A percentile compares a stretch with the other conserved stretches of the same genome.
Conservation (phyloP, 2,113 vertebrate genomes). For the Empidonax alnorum region DNA sequence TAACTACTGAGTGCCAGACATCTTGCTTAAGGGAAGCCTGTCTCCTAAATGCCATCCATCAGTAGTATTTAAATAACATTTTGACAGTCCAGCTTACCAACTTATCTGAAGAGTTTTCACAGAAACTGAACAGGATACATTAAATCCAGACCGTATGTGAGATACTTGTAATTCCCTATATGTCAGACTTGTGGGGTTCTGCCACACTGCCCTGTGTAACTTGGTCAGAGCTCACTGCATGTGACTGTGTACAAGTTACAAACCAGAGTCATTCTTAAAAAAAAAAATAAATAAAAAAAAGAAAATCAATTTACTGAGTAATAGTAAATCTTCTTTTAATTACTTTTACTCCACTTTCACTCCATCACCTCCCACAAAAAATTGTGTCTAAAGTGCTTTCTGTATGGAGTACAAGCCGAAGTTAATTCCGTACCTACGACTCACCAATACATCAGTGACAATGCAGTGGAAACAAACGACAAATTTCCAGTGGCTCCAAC, state of each 20-base stretch:
- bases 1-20: background rate
- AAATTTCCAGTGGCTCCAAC: background rate
- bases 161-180: background rate
- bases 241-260: accelerated
- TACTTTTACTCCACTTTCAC: background rate
- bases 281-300: background rate
- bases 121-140: background rate
- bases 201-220: background rate
- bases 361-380: background rate
- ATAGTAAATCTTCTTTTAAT: background rate
- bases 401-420: background rate
- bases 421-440: background rate
- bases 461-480: background rate
- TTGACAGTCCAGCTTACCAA: background rate
- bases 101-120: background rate
- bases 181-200: background rate
- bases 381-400: background rate
- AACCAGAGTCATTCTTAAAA: background rate
- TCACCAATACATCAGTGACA: background rate
- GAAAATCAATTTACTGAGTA: background rate
- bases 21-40: background rate
- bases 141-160: background rate
- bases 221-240: background rate
- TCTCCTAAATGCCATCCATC: background rate
- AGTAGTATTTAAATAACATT: background rate